Evolutionary conservation across 2,888 invertebrate genomes (phyloP).

Genomic region (Hypercompe scribonia): DNA sequence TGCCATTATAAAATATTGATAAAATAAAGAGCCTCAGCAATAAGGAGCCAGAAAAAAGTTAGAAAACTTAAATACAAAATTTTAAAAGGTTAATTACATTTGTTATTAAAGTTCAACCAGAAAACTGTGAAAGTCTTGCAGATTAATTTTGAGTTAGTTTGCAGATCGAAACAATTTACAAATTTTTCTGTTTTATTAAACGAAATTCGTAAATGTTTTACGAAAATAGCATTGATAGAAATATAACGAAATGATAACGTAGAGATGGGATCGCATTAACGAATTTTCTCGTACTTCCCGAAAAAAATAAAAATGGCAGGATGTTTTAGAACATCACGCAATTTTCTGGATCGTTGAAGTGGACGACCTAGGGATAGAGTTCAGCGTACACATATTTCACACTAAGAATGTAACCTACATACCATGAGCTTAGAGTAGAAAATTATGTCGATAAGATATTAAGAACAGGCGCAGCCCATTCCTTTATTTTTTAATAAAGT

Average conservation of each 20-base stretch:
- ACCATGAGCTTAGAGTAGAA: not conserved
- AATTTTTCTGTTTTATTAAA: slow-evolving; percentile 12
- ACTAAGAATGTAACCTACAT: not conserved
- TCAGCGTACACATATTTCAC: slow-evolving; percentile 8
- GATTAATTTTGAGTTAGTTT: not conserved
- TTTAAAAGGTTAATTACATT: too few species aligned
- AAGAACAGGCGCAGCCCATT: not conserved
- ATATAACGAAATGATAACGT: slow-evolving; percentile 13
- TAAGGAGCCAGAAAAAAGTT: too few species aligned
- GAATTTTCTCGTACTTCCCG: slow-evolving; percentile 32
- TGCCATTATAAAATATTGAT: too few species aligned
- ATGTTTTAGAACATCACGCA: slow-evolving; percentile 43
- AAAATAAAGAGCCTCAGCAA: too few species aligned
- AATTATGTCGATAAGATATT: not conserved
- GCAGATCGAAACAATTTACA: not conserved
- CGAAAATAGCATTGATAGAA: slow-evolving; percentile 30
- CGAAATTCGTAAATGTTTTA: slow-evolving; percentile 4
- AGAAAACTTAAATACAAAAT: too few species aligned
- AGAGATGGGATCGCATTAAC: slow-evolving; percentile 29
- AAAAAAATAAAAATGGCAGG: slow-evolving; percentile 42
- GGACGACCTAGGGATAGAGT: slow-evolving; percentile 24
- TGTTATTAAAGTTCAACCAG: too few species aligned
- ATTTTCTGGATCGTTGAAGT: slow-evolving; percentile 43
- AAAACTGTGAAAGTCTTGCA: too few species aligned
- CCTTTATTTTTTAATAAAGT: not conserved